These are phyloP conservation scores for Montipora sp. DNA, from an alignment of 64 coral and sea anemone species.

Conservation along the genomic window DNA sequence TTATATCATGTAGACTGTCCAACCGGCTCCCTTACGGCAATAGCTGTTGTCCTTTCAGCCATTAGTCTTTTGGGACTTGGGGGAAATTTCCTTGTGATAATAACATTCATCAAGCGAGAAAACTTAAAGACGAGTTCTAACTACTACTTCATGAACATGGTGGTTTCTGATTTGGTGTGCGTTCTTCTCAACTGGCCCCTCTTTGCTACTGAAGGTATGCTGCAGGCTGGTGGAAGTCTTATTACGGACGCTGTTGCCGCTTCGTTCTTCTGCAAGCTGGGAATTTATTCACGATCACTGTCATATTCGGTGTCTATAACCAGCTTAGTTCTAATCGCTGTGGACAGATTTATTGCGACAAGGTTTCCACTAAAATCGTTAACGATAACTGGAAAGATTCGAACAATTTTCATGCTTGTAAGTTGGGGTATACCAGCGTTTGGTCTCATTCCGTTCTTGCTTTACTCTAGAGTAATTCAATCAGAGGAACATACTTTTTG, in stretches of 20 bases:
- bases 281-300: not conserved
- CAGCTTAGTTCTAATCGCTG: conserved; percentile 7
- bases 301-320: conserved; percentile 8
- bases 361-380: not conserved
- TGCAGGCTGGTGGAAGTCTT: conserved; percentile 4
- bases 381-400: not conserved
- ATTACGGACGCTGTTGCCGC: not conserved
- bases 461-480: not conserved
- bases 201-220: conserved; percentile 21
- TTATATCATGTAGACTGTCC: no score
- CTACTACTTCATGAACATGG: conserved; percentile 23
- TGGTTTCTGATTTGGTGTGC: not conserved
- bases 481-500: conserved; percentile 3
- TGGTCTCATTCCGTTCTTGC: not conserved
- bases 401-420: not conserved
- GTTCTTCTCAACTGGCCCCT: conserved; percentile 17
- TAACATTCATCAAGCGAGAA: not conserved
- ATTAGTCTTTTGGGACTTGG: no score
- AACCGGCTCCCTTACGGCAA: no score
- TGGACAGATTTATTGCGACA: conserved; percentile 11
- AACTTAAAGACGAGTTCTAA: conserved; percentile 13
- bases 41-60: no score
- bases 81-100: not conserved
- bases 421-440: not conserved
- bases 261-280: conserved; percentile 7